Percentiles rank a stretch among this genome's conserved stretches.
Conservation (phyloP, 2,113 vertebrate species). For the Saccopteryx leptura region DNA sequence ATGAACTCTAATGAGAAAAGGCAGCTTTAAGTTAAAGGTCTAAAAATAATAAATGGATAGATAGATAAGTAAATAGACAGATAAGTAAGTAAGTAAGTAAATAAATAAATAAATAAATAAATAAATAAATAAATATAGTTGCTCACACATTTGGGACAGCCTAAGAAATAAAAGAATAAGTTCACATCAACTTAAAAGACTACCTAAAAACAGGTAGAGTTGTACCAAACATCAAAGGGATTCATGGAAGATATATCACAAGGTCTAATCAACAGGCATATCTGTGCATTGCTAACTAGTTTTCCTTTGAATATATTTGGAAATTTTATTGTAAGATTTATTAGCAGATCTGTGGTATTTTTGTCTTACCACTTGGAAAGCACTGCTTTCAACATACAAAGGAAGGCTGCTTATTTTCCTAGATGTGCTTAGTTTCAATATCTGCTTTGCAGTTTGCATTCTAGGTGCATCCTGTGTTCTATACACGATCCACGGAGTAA, state of each 20-base stretch:
- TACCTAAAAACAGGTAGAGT: neutral
- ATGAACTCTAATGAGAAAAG: neutral
- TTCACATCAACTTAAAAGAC: constrained; percentile 6
- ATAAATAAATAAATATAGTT: neutral
- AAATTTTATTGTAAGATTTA: constrained; percentile 44
- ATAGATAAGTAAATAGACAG: too few species aligned
- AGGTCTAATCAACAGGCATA: neutral
- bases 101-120: neutral
- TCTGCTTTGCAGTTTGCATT: constrained; percentile 59
- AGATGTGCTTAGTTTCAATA: neutral
- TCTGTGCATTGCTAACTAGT: constrained; percentile 1
- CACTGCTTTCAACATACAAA: constrained; percentile 34
- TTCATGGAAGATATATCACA: neutral
- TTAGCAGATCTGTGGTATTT: constrained; percentile 58
- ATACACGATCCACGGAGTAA: constrained; percentile 52
- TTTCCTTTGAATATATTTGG: constrained; percentile 36
- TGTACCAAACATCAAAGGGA: neutral
- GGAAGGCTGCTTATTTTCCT: constrained; percentile 47
- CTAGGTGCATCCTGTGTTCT: constrained; percentile 28
- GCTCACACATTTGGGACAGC: neutral
- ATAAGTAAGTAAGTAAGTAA: neutral
- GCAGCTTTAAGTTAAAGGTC: neutral
- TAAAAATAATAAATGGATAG: neutral
- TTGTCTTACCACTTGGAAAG: constrained; percentile 51
- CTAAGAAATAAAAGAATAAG: constrained; percentile 20